Evolutionary conservation across 2,113 vertebrate genomes (phyloP), one percentile per base, ranked within the genome.

Genomic region (Melozone crissalis): DNA sequence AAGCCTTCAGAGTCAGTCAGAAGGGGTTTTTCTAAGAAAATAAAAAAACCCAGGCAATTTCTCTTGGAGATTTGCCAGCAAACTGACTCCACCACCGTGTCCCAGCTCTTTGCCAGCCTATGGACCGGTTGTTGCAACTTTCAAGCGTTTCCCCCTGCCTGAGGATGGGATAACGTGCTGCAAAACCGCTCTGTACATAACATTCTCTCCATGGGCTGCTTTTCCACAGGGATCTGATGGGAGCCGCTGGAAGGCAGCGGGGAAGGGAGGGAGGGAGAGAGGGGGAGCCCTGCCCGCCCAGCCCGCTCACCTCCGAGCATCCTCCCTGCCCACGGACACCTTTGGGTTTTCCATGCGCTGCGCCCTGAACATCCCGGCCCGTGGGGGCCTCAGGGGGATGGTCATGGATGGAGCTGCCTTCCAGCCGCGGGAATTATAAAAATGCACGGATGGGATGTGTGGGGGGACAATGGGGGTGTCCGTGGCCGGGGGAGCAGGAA

Each of bases 321-420:
- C 72, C 37, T 28, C 41, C 35, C 15, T 52, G 30, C 31, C 17
- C 51, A 3, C 37, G 2, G 30, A 10, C 13, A 1, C 47, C 0
- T 15, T 4, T 1, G 61, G 31, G 28, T 1, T 52, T 22, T 26
- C 78, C 5, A 0, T 0, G 47, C 2, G 3, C 11, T 5, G 26
- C 9, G 51, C 51, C 61, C 61, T 2, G 23, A 0, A 0, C n/a
- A 22, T 4, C 12, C 61, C 6, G 9, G 52, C 58, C 55, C 18
- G 10, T 0, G 69, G 31, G 31, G 20, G 16, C 1, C 3, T 1
- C 54, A 27, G 14, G 2, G 11, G 17, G 27, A 5, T 1, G 58
- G 1, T 8, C 59, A 2, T 2, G 68, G 51, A 1, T 13, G 61
- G 46, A 28, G 69, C 84, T 84, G 81, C 43, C 23, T 13, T 5